phyloP scores from a whole-genome alignment of 1,140 invertebrate genomes.

The Calycopis cecrops region DNA sequence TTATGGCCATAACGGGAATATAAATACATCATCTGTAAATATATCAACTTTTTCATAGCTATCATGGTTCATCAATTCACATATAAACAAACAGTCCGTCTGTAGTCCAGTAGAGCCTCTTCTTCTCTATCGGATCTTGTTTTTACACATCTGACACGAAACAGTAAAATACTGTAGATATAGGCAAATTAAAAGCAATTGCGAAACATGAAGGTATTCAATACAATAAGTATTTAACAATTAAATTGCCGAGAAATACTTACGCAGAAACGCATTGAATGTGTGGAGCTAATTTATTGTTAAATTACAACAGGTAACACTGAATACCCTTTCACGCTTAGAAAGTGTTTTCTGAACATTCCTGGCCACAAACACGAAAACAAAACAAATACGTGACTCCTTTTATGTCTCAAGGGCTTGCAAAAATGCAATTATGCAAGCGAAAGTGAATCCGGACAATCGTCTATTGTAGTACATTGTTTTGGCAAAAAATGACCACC shows the following conservation, averaged over 20 bases:
- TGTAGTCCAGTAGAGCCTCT: too few species aligned
- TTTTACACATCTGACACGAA: too few species aligned
- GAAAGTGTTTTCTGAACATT: conserved; percentile 54
- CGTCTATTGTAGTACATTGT: conserved; percentile 15
- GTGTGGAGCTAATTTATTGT: conserved; percentile 25
- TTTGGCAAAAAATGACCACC: conserved; percentile 53
- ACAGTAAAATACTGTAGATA: too few species aligned
- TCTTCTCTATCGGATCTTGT: too few species aligned
- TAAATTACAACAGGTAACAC: conserved; percentile 61
- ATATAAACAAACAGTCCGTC: too few species aligned
- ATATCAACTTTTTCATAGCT: too few species aligned
- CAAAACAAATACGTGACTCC: conserved; percentile 24
- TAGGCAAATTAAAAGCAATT: too few species aligned
- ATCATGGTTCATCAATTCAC: too few species aligned
- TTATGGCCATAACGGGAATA: too few species aligned
- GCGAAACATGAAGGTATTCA: too few species aligned
- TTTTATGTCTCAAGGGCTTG: conserved; percentile 43
- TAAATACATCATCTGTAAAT: too few species aligned
- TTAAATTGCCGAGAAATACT: conserved; percentile 3
- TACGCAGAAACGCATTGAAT: conserved; percentile 9
- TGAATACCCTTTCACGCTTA: conserved; percentile 38
- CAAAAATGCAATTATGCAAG: conserved; percentile 52
- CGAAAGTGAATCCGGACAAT: conserved; percentile 53
- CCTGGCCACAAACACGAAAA: conserved; percentile 49
- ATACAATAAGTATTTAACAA: conserved; percentile 3